A percentile compares a stretch with the other conserved stretches of the same genome.
phyloP scores from a whole-genome alignment of 2,797 vertebrate genomes.

The Leucoraja ocellata region DNA sequence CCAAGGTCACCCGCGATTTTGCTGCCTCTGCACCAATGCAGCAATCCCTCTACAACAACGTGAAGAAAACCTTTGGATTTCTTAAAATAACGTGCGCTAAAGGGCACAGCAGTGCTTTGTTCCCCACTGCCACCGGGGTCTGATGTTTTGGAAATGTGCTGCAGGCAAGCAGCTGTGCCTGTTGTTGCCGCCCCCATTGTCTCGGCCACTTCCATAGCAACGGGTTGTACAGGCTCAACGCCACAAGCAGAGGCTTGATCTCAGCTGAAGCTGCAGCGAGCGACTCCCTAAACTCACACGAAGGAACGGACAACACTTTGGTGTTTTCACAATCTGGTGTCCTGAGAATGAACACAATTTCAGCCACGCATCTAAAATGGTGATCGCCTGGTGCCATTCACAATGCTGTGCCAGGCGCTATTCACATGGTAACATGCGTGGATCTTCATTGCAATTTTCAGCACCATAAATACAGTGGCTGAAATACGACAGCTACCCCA shows the following conservation, averaged over 20 bases:
- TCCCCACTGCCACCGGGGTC: background rate
- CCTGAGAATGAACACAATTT: background rate
- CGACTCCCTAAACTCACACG: background rate
- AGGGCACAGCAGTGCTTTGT: background rate
- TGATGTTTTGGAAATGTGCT: slow-evolving; percentile 10
- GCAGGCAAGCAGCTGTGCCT: background rate
- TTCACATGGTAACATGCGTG: background rate
- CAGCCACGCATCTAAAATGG: background rate
- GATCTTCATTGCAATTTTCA: too few species aligned
- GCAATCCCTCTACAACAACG: background rate
- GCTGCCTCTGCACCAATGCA: background rate
- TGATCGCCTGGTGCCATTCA: background rate
- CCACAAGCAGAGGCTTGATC: background rate
- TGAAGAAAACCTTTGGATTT: background rate
- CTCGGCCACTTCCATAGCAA: background rate
- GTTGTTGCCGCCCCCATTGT: background rate
- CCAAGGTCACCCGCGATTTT: background rate
- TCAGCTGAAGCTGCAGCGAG: background rate
- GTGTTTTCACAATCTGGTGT: background rate
- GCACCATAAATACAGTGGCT: too few species aligned
- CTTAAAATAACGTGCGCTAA: background rate
- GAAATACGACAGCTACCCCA: too few species aligned
- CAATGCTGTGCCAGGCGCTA: background rate
- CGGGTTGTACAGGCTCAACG: background rate
- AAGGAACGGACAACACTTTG: background rate